Percentiles rank a stretch among this genome's conserved stretches.
Conservation (phyloP, 2,888 invertebrate species). For the Phaonia tiefii region DNA sequence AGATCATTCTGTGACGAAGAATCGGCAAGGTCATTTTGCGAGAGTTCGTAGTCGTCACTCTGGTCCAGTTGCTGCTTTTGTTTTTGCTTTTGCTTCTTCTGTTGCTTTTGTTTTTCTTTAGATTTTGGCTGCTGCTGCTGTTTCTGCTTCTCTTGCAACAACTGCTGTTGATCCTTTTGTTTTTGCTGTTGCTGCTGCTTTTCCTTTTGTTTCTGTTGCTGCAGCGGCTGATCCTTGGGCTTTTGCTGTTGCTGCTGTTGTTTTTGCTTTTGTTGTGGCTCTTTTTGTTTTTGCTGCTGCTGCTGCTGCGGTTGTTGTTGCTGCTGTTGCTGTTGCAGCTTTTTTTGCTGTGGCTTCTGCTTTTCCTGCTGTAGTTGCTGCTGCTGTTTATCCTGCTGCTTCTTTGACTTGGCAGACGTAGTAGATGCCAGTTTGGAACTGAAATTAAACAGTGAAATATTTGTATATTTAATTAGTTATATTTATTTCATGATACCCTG, state of each 20-base stretch:
- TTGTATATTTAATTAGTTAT: too few relatives aligned
- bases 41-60: slow-evolving; percentile 13
- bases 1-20: slow-evolving; percentile 21
- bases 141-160: neutral
- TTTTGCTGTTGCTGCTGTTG: neutral
- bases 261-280: slow-evolving; percentile 2
- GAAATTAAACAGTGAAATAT: too few relatives aligned
- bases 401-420: slow-evolving; percentile 23
- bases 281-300: slow-evolving; percentile 17
- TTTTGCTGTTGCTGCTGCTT: slow-evolving; percentile 11
- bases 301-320: slow-evolving; percentile 4
- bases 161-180: neutral
- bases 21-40: slow-evolving; percentile 22
- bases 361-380: slow-evolving; percentile 8
- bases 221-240: slow-evolving; percentile 3
- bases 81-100: slow-evolving; percentile 22
- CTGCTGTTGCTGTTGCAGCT: neutral
- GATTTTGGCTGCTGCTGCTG: neutral
- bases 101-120: neutral
- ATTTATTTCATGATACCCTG: too few relatives aligned
- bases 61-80: slow-evolving; percentile 16
- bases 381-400: slow-evolving; percentile 13
- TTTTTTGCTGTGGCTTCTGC: neutral
- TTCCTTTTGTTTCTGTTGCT: slow-evolving; percentile 1
- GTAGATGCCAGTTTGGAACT: slow-evolving; percentile 33